These are phyloP conservation scores for Cacatua alba DNA, from an alignment of 2,113 vertebrate species.

Conservation along the genomic window DNA sequence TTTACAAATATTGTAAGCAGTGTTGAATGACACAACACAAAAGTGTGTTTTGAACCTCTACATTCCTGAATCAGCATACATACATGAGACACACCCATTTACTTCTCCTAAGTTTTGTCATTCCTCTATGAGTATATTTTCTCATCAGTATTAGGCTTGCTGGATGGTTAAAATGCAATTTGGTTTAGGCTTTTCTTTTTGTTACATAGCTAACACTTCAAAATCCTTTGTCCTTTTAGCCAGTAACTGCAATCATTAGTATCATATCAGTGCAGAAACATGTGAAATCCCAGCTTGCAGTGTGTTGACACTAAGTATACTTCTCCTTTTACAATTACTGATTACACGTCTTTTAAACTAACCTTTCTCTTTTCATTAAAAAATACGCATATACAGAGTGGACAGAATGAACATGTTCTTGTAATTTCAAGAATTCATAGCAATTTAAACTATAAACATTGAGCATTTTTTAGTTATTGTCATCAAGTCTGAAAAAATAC, in stretches of 20 bases:
- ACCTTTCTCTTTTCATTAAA: neutral
- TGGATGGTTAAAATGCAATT: neutral
- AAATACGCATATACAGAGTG: neutral
- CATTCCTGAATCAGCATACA: neutral
- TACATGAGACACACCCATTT: neutral
- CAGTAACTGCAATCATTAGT: neutral
- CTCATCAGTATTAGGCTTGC: neutral
- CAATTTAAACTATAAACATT: neutral
- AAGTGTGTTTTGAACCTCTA: neutral
- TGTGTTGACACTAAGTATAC: neutral
- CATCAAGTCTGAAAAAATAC: neutral
- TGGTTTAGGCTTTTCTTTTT: neutral
- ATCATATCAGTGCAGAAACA: neutral
- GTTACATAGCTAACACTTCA: neutral
- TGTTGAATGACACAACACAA: neutral
- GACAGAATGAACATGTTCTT: neutral
- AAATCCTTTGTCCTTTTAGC: neutral
- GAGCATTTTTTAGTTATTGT: neutral
- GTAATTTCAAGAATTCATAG: neutral
- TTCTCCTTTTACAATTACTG: neutral
- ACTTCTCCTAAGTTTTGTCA: neutral
- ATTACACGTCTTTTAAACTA: neutral
- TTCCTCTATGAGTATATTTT: neutral
- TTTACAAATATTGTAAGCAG: neutral
- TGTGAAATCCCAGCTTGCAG: constrained; percentile 1